Evolutionary conservation across 2,113 vertebrate genomes (phyloP).

Genomic region (Oophaga pumilio): DNA sequence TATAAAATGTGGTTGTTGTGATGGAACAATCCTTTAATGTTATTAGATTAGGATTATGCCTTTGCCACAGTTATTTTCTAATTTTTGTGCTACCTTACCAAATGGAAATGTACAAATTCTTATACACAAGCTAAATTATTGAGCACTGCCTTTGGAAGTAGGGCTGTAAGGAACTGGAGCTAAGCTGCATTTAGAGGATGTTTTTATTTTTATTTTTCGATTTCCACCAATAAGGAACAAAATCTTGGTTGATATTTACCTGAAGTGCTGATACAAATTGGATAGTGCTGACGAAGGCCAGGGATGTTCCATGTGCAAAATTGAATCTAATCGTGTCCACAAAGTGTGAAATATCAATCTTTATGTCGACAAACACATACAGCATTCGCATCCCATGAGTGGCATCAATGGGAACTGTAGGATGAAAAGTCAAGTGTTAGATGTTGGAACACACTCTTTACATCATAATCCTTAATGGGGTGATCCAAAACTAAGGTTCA

Average conservation of each 20-base stretch:
- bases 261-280: slow-evolving; percentile 94
- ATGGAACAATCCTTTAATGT: too few relatives aligned
- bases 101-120: too few relatives aligned
- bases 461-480: not conserved
- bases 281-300: slow-evolving; percentile 96
- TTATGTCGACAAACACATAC: slow-evolving; percentile 97
- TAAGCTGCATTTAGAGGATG: too few relatives aligned
- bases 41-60: too few relatives aligned
- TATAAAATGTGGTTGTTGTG: too few relatives aligned
- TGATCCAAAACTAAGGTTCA: too few relatives aligned
- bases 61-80: too few relatives aligned
- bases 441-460: not conserved
- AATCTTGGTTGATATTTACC: slow-evolving; percentile 69
- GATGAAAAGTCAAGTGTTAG: slow-evolving; percentile 58
- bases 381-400: slow-evolving; percentile 88
- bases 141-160: too few relatives aligned
- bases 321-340: slow-evolving; percentile 91
- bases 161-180: too few relatives aligned
- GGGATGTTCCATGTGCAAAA: slow-evolving; percentile 75
- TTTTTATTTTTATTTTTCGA: too few relatives aligned
- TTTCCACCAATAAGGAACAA: not conserved
- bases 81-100: too few relatives aligned
- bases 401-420: slow-evolving; percentile 88
- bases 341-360: slow-evolving; percentile 91
- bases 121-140: too few relatives aligned